Percentiles rank a stretch among this genome's conserved stretches.
phyloP scores from a whole-genome alignment of 2,113 vertebrate genomes.

The Pampusana beccarii region DNA sequence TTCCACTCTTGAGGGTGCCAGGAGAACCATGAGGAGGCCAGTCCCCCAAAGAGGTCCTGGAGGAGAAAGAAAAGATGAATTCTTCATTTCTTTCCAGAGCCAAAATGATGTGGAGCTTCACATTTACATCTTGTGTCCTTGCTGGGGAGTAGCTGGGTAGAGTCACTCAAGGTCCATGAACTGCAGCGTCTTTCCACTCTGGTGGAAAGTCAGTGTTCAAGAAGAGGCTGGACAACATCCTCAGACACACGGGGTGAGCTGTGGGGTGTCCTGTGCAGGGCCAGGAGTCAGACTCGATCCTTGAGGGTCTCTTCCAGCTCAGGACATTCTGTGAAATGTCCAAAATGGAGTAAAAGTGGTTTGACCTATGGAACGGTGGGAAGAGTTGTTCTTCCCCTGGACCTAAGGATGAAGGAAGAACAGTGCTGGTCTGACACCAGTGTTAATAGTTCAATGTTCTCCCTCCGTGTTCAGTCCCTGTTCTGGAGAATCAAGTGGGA shows the following conservation, averaged over 20 bases:
- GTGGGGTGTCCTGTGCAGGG: too few species aligned
- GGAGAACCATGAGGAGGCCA: neutral
- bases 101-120: neutral
- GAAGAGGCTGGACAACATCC: too few species aligned
- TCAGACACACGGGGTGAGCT: too few species aligned
- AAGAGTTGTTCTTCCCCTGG: too few species aligned
- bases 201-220: neutral
- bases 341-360: too few species aligned
- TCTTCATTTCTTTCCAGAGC: neutral
- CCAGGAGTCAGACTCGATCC: too few species aligned
- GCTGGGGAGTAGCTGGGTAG: neutral
- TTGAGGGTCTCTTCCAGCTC: too few species aligned
- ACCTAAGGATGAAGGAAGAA: too few species aligned
- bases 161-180: fast-evolving
- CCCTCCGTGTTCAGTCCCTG: neutral
- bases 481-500: neutral
- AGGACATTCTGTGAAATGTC: too few species aligned
- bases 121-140: neutral
- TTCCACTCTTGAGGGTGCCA: neutral
- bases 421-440: neutral
- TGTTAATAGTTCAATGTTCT: neutral
- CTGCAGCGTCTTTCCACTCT: neutral
- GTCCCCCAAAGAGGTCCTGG: neutral
- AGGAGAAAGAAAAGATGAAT: neutral
- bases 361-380: too few species aligned